Evolutionary conservation across 2,113 vertebrate species (phyloP).

Genomic region (Lycaon pictus): DNA sequence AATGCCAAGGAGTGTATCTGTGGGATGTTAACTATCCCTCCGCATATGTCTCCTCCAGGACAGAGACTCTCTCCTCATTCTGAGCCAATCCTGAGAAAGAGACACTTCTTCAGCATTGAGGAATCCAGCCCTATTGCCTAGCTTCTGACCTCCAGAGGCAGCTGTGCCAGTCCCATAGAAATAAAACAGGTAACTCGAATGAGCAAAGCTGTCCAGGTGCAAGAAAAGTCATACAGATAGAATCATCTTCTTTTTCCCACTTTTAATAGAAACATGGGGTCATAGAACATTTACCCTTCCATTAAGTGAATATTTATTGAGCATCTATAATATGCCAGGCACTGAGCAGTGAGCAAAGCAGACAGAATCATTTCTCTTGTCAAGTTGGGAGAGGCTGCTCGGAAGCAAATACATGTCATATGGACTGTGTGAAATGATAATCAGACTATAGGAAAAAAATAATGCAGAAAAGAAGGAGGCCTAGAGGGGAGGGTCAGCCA

Average conservation of each 20-base stretch:
- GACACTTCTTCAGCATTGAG: background rate
- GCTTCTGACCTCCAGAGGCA: background rate
- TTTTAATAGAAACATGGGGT: background rate
- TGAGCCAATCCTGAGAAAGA: background rate
- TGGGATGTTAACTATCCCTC: rapidly evolving
- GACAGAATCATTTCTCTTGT: background rate
- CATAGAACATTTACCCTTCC: background rate
- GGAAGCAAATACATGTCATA: background rate
- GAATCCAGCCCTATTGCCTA: background rate
- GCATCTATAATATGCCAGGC: background rate
- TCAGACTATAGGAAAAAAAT: background rate
- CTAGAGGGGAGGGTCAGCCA: background rate
- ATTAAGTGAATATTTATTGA: background rate
- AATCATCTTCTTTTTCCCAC: background rate
- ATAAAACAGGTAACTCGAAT: background rate
- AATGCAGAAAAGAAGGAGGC: background rate
- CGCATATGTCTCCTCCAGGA: background rate
- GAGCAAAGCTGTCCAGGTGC: background rate
- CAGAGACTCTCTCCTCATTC: background rate
- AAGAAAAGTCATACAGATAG: background rate
- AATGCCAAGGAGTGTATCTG: rapidly evolving
- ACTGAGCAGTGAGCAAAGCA: background rate
- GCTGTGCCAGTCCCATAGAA: background rate
- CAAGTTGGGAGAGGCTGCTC: background rate
- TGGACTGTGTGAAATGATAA: background rate